Evolutionary conservation across 2,113 vertebrate species (phyloP).

Genomic region (Sebastes fasciatus): DNA sequence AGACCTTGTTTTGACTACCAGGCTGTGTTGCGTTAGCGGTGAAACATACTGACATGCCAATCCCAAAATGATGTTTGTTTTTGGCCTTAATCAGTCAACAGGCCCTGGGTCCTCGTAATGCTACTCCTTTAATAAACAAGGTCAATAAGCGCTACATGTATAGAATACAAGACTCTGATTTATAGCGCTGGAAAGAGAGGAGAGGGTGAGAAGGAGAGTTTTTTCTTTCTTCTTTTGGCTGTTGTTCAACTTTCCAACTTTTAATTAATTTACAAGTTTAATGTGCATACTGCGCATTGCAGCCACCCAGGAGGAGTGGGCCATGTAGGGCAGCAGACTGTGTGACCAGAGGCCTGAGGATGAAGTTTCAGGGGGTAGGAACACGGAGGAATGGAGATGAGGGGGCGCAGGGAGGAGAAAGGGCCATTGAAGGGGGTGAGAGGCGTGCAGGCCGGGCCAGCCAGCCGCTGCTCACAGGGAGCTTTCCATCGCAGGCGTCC

Average conservation of each 20-base stretch:
- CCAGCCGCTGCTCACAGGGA: constrained; percentile 81
- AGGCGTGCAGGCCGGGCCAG: constrained; percentile 77
- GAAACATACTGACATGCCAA: constrained; percentile 59
- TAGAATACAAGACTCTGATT: constrained; percentile 80
- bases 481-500: constrained; percentile 83
- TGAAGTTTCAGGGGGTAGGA: constrained; percentile 69
- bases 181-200: constrained; percentile 66
- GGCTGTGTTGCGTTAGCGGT: constrained; percentile 55
- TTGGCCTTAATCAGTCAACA: constrained; percentile 74
- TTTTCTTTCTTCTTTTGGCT: constrained; percentile 65
- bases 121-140: constrained; percentile 67
- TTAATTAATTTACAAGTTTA: constrained; percentile 83
- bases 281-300: constrained; percentile 75
- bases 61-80: constrained; percentile 77
- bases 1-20: constrained; percentile 53
- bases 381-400: constrained; percentile 68
- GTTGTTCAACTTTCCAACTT: constrained; percentile 79
- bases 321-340: constrained; percentile 70
- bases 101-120: constrained; percentile 55
- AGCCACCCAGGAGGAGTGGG: constrained; percentile 81
- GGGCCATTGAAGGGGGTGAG: constrained; percentile 83
- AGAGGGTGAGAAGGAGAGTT: constrained; percentile 28
- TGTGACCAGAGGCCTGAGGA: constrained; percentile 68
- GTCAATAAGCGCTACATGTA: constrained; percentile 66
- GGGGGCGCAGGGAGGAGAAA: constrained; percentile 78